Base-by-base conservation (phyloP, 2,113 vertebrate genomes). In the Cepphus grylle region DNA sequence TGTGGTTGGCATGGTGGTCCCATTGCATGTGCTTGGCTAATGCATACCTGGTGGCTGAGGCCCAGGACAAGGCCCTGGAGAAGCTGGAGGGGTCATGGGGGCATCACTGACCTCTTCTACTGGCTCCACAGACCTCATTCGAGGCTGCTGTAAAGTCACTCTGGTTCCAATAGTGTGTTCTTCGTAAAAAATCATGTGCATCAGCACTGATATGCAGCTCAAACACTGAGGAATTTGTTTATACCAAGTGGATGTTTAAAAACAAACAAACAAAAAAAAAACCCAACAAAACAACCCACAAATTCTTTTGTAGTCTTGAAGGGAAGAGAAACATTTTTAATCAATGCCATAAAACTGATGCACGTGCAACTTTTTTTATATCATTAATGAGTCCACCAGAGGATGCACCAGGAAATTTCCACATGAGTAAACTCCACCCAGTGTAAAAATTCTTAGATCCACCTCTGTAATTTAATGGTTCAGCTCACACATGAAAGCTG, bases 381-480 rank as follows among this genome's bases (percentile, higher is more conserved):
- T 89, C 63, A 18, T 56, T 93, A 86, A 65, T 40, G 85, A 88
- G 47, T 67, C 69, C 73, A 67, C 88, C 22, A 81, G 50, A 85
- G 69, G 86, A 94, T 89, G 77, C 50, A 61, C 47, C 21, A 22
- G 80, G 81, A 85, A 89, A 91, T 96, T 97, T 97, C 88, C 80
- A 87, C 85, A 78, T 80, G 91, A 97, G 78, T 83, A 91, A 94
- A 78, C 36, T 56, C 55, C 52, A 58, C 40, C 58, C 73, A 47
- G 34, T 56, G 38, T 73, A 65, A 69, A 96, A 89, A 53, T 10
- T 50, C 40, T 91, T 66, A 38, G 50, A 72, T 88, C 70, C 52
- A 61, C 62, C 90, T 66, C 90, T 86, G 70, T 59, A 92, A 86
- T 92, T 94, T 93, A 85, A 89, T 47, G 95, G 70, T 94, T 95